Evolutionary conservation across 1,140 invertebrate genomes (phyloP), one percentile per base, ranked within the genome.

Genomic region (Aphidius ervi): DNA sequence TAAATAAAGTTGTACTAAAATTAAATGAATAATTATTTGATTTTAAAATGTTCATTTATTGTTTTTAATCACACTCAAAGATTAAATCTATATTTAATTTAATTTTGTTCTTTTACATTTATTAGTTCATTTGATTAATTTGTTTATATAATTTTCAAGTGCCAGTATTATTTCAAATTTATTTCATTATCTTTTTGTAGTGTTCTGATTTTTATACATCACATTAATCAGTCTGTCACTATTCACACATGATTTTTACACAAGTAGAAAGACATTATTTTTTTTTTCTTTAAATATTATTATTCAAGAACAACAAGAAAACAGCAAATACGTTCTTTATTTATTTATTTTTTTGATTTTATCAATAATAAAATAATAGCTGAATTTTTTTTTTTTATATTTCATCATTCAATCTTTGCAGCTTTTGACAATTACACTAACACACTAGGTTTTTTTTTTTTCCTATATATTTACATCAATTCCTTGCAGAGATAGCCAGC

Each of bases 381-480:
- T 31, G 23, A 31, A 31, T 31, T 31, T 31, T 31, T 31, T 31
- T 31, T 31, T 31, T 31, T 31, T 31, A 4, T 31, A 31, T 31
- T 1, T 4, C 1, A 31, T 31, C 23, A 31, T 31, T 31, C 23
- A 31, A 58, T 31, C 31, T 43, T 53, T n/a, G 9, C 43, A 31
- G 4, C 20, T 46, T 20, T 43, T 50, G 37, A 58, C 56, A 52
- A 62, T 62, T 47, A 55, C 23, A 56, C 65, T 71, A 68, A 63
- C 63, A 31, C 68, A 70, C 55, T 59, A 59, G 4, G 23, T 31
- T 31, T 1, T 31, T 31, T 31, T 31, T 31, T 58, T 67, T 59
- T 63, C 45, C 64, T 70, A 72, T 47, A 58, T 74, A 74, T 74
- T 60, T 74, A 74, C 71, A 74, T 74, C 72, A 74, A 74, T 74